Evolutionary conservation across 2,888 invertebrate genomes (phyloP).

Genomic region (Homarus gammarus): DNA sequence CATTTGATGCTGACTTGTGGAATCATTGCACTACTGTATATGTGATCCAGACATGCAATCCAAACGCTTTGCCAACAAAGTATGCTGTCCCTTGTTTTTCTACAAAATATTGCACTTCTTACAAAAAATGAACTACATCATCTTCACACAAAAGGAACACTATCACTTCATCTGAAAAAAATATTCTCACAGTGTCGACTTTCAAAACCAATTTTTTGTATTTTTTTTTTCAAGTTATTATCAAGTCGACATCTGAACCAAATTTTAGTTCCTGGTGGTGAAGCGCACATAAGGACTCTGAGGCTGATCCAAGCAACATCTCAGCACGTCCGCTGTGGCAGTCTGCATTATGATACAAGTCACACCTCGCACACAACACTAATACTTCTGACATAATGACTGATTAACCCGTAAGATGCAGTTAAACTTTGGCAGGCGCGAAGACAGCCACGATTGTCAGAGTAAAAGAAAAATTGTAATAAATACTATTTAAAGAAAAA

Average conservation of each 20-base stretch:
- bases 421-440: slow-evolving; percentile 63
- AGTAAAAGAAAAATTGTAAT: slow-evolving; percentile 41
- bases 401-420: slow-evolving; percentile 68
- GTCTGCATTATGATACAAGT: slow-evolving; percentile 25
- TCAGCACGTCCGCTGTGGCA: slow-evolving; percentile 15
- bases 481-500: slow-evolving; percentile 26
- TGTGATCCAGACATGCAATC: slow-evolving; percentile 40
- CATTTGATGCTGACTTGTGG: neutral
- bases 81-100: slow-evolving; percentile 16
- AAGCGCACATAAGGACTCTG: neutral
- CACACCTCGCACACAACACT: slow-evolving; percentile 50
- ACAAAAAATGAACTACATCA: slow-evolving; percentile 49
- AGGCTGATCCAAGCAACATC: neutral
- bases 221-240: neutral
- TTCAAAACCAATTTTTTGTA: slow-evolving; percentile 20
- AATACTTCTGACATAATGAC: slow-evolving; percentile 67
- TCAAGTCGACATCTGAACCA: slow-evolving; percentile 5
- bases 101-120: slow-evolving; percentile 62
- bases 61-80: slow-evolving; percentile 18
- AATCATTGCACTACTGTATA: neutral
- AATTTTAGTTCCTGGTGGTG: neutral
- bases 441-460: slow-evolving; percentile 68
- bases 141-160: slow-evolving; percentile 58
- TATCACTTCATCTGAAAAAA: slow-evolving; percentile 13
- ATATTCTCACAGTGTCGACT: slow-evolving; percentile 9